A percentile compares a stretch with the other conserved stretches of the same genome.
These are phyloP conservation scores for Hydrolagus colliei DNA, from an alignment of 2,797 vertebrate genomes.

Conservation along the genomic window DNA sequence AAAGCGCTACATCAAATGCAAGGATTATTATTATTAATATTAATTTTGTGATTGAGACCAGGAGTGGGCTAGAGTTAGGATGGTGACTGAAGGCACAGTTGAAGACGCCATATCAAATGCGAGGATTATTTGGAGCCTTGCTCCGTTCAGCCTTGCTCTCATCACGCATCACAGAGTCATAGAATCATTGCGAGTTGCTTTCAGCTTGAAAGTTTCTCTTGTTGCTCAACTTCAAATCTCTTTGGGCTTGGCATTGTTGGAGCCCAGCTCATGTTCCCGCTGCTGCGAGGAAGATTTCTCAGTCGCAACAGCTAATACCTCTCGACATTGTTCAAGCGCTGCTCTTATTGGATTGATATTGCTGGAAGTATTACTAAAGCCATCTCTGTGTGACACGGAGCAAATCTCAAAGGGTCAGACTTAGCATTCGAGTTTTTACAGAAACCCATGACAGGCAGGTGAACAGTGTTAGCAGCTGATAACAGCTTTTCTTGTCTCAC, in stretches of 20 bases:
- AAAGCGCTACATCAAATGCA: too few species aligned
- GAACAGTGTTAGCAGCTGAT: slow-evolving; percentile 1
- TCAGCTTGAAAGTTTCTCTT: neutral
- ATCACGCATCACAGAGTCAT: too few species aligned
- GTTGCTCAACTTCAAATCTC: neutral
- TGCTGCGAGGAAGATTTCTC: neutral
- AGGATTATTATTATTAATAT: too few species aligned
- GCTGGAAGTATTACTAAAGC: neutral
- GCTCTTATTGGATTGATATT: slow-evolving; percentile 1
- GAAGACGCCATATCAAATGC: too few species aligned
- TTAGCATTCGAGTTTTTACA: slow-evolving; percentile 11
- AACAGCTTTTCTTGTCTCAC: slow-evolving; percentile 2
- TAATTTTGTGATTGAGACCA: too few species aligned
- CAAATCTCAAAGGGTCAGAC: neutral
- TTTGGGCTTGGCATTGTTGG: neutral
- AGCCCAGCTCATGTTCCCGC: neutral
- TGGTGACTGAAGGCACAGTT: too few species aligned
- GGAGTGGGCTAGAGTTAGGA: too few species aligned
- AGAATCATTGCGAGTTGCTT: too few species aligned
- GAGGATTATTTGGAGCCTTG: too few species aligned
- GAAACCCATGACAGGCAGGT: slow-evolving; percentile 8
- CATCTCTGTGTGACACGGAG: too few species aligned
- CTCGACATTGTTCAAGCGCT: neutral
- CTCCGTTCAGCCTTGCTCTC: too few species aligned
- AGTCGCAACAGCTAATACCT: neutral